phyloP scores from a whole-genome alignment of 2,113 vertebrate species.

The Sarotherodon lohbergeri region DNA sequence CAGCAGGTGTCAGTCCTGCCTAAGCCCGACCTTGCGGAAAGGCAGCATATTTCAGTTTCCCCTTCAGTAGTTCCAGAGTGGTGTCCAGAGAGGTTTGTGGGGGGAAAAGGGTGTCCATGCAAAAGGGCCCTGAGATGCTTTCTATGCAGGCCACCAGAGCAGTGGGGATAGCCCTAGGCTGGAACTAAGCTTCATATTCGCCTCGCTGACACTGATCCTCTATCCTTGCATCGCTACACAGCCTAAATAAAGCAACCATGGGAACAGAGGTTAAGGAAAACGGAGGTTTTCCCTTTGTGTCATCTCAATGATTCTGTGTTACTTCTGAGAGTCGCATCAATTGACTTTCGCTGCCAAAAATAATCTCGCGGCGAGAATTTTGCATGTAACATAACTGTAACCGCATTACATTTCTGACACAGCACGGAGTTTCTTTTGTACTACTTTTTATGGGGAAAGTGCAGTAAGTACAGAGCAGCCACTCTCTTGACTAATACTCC shows the following conservation, averaged over 20 bases:
- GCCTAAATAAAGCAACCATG: slow-evolving; percentile 47
- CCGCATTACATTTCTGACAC: not conserved
- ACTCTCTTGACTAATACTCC: slow-evolving; percentile 34
- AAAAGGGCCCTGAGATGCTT: slow-evolving; percentile 16
- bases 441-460: slow-evolving; percentile 7
- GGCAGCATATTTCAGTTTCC: slow-evolving; percentile 51
- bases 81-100: slow-evolving; percentile 16
- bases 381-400: slow-evolving; percentile 10
- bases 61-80: slow-evolving; percentile 41
- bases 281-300: slow-evolving; percentile 19
- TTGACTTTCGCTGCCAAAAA: not conserved
- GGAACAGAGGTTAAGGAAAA: slow-evolving; percentile 3
- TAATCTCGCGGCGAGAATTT: not conserved
- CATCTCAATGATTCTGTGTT: slow-evolving; percentile 18
- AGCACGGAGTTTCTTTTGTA: not conserved
- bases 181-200: slow-evolving; percentile 47
- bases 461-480: slow-evolving; percentile 40
- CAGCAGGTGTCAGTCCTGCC: slow-evolving; percentile 36
- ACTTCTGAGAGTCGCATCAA: not conserved
- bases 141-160: slow-evolving; percentile 47
- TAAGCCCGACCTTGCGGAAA: slow-evolving; percentile 37
- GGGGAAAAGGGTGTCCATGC: slow-evolving; percentile 6
- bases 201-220: slow-evolving; percentile 53
- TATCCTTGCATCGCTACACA: slow-evolving; percentile 31
- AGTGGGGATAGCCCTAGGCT: slow-evolving; percentile 48